Base-by-base conservation (phyloP, 2,888 invertebrate genomes). In the Polymixis lichenea region DNA sequence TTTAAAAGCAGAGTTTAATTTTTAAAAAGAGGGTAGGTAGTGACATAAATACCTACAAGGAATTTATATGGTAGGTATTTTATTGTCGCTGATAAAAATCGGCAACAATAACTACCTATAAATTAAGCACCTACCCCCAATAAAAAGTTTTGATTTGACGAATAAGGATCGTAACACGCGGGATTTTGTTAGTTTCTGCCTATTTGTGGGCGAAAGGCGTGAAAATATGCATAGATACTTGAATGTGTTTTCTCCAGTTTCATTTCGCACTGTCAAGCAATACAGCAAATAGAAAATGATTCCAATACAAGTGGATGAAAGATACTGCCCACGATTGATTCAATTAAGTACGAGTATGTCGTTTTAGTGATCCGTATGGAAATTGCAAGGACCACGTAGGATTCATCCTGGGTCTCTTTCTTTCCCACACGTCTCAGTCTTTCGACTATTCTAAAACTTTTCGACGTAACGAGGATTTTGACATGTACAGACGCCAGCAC, bases 161-260 rank as follows among this genome's bases (percentile, higher is more conserved):
- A 65, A 51, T 15, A 51, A 49, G 28, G 6, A 32, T 22, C 28
- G 51, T 22, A 51, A 51, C 22, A 28, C 28, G 22, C 22, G 19
- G 1, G 4, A 13, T 65, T 28, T 8, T 25, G 4, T 65, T 8
- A 38, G 32, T 38, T 67, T 43, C 38, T 68, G 49, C 49, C 32
- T 46, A 70, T 32, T 32, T 65, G 13, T 66, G 49, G n/a, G 32
- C 8, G 22, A 15, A 38, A 13, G n/a, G 19, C n/a, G 49, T 19
- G n/a, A 32, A n/a, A 38, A 32, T 65, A 46, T 46, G 62, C 51
- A 56, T 43, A 25, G 32, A 64, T 32, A 11, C n/a, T 64, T 64
- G 46, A 62, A 65, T 28, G 46, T 64, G n/a, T 46, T 70, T 64
- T 49, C 70, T 70, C 28, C 7, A 49, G 17, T 70, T 49, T 62